These are phyloP conservation scores for Henricia sp. DNA, from an alignment of 53 echinoderm and acorn worm genomes.

Conservation along the genomic window DNA sequence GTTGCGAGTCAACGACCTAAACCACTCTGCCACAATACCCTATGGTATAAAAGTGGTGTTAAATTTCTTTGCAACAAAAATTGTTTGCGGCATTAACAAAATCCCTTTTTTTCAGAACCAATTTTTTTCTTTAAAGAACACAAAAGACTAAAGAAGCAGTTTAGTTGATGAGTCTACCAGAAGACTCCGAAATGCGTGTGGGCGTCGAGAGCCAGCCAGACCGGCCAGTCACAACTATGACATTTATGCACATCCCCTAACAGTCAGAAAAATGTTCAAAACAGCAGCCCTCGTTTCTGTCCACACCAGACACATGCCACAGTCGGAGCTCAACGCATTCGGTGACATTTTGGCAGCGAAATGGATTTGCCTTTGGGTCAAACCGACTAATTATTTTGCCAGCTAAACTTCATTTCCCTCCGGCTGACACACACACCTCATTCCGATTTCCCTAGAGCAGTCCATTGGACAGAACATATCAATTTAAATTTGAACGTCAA, in stretches of 20 bases:
- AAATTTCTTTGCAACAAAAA: no score
- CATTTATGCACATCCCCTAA: background rate
- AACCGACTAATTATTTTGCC: background rate
- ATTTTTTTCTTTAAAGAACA: no score
- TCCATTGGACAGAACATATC: background rate
- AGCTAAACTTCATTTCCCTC: background rate
- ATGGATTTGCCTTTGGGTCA: constrained; percentile 15
- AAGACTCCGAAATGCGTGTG: constrained; percentile 12
- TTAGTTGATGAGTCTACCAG: background rate
- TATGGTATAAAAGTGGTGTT: no score
- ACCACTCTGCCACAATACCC: no score
- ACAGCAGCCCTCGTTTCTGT: background rate
- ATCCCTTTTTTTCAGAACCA: no score
- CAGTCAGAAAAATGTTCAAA: background rate
- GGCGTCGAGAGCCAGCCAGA: background rate
- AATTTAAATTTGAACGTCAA: constrained; percentile 15
- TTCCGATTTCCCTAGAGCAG: constrained; percentile 12
- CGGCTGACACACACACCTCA: no score
- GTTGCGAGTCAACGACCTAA: no score
- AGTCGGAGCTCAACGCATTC: background rate
- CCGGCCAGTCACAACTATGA: background rate
- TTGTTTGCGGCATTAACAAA: no score
- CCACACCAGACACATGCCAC: background rate
- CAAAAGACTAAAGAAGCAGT: background rate
- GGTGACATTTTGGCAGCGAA: background rate